Evolutionary conservation across 2,888 invertebrate genomes (phyloP).

Genomic region (Melanophora roralis): DNA sequence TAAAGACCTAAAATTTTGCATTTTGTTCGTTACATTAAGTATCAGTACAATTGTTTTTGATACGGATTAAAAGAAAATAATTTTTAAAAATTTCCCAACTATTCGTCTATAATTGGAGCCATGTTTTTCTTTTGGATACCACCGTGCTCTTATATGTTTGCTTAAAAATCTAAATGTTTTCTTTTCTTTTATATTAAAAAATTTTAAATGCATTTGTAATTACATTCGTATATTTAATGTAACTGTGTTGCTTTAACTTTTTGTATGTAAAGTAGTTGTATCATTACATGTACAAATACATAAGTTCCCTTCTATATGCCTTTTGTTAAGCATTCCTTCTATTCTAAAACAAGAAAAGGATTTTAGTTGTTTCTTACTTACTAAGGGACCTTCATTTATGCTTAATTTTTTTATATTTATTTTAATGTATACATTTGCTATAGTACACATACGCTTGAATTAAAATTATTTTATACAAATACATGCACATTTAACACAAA

Average conservation of each 20-base stretch:
- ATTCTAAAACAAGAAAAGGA: not conserved
- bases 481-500: not conserved
- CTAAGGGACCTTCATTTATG: conserved; percentile 22
- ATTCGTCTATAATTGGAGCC: too few relatives aligned
- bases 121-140: too few relatives aligned
- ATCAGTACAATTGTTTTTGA: too few relatives aligned
- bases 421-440: not conserved
- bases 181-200: not conserved
- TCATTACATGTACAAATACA: not conserved
- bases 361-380: not conserved
- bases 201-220: not conserved
- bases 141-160: too few relatives aligned
- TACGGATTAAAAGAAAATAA: too few relatives aligned
- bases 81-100: too few relatives aligned
- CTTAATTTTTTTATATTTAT: conserved; percentile 11
- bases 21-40: too few relatives aligned
- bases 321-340: not conserved
- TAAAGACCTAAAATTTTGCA: too few relatives aligned
- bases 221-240: too few relatives aligned
- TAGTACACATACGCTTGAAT: not conserved
- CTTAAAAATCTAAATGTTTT: not conserved
- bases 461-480: too few relatives aligned
- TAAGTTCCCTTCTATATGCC: too few relatives aligned
- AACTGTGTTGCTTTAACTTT: not conserved
- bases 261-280: not conserved